Conservation (phyloP, 2,113 vertebrate genomes). For the Ariopsis seemanni region DNA sequence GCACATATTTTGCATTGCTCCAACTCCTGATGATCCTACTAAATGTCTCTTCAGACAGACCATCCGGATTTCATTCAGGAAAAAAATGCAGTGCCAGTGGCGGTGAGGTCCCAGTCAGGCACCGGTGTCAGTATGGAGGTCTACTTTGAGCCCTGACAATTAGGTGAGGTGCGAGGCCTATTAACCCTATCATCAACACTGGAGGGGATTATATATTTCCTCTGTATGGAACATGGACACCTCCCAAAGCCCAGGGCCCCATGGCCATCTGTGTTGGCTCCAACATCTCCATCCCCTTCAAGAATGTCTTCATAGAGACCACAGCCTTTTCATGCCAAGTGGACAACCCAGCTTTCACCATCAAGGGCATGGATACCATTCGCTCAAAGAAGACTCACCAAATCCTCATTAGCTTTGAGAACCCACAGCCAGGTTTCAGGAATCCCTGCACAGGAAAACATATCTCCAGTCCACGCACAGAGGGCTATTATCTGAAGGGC, state of each 20-base stretch:
- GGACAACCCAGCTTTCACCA: constrained; percentile 75
- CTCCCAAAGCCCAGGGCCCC: constrained; percentile 82
- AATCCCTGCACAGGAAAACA: constrained; percentile 71
- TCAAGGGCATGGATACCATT: constrained; percentile 68
- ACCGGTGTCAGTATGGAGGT: constrained; percentile 76
- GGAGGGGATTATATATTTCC: constrained; percentile 80
- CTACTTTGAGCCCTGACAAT: constrained; percentile 79
- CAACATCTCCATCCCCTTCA: constrained; percentile 80
- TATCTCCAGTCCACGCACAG: constrained; percentile 67
- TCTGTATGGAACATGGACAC: constrained; percentile 71
- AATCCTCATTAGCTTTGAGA: constrained; percentile 73
- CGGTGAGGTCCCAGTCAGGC: constrained; percentile 70
- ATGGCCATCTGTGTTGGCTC: constrained; percentile 69
- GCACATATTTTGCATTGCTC: background rate
- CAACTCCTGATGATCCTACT: background rate
- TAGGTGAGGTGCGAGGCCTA: constrained; percentile 73
- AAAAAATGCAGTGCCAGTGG: constrained; percentile 58
- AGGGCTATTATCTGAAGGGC: constrained; percentile 78
- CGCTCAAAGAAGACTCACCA: constrained; percentile 72
- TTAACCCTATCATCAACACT: constrained; percentile 66
- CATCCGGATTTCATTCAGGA: constrained; percentile 74
- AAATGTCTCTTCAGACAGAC: constrained; percentile 69
- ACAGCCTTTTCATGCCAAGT: constrained; percentile 71
- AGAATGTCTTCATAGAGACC: constrained; percentile 79
- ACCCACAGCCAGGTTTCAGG: constrained; percentile 48